Conservation (phyloP, 1,140 invertebrate genomes). For the Meloidogyne exigua region DNA sequence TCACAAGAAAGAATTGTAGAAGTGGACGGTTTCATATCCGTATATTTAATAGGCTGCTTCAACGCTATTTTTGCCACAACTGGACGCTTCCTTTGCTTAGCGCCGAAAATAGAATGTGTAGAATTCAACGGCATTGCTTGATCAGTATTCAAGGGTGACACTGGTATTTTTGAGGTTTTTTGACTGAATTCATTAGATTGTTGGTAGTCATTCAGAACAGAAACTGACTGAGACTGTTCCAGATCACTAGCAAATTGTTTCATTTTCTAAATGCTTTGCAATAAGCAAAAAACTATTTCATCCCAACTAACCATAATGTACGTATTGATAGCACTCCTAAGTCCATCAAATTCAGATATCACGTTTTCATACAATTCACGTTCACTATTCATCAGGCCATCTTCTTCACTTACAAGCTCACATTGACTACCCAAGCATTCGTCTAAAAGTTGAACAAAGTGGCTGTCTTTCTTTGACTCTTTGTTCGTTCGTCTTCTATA, state of each 20-base stretch:
- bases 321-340: conserved; percentile 41
- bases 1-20: not conserved
- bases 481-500: not conserved
- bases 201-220: not conserved
- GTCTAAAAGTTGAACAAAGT: not conserved
- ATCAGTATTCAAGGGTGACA: conserved; percentile 1
- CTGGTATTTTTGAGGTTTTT: not conserved
- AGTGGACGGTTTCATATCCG: not conserved
- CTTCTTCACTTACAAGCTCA: conserved; percentile 16
- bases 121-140: not conserved
- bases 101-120: not conserved
- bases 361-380: conserved; percentile 40
- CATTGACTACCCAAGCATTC: conserved; percentile 3
- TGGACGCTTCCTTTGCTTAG: conserved; percentile 3
- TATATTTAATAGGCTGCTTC: not conserved
- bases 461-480: not conserved
- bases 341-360: conserved; percentile 42
- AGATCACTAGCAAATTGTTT: conserved; percentile 47
- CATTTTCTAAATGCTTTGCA: conserved; percentile 31
- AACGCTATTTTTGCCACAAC: not conserved
- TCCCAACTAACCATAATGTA: conserved; percentile 34
- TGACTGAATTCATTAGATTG: not conserved
- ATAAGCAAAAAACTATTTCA: not conserved
- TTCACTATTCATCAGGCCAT: conserved; percentile 39
- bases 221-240: conserved; percentile 22